Base-by-base conservation (phyloP, 2,888 invertebrate species). In the Deilephila porcellus region DNA sequence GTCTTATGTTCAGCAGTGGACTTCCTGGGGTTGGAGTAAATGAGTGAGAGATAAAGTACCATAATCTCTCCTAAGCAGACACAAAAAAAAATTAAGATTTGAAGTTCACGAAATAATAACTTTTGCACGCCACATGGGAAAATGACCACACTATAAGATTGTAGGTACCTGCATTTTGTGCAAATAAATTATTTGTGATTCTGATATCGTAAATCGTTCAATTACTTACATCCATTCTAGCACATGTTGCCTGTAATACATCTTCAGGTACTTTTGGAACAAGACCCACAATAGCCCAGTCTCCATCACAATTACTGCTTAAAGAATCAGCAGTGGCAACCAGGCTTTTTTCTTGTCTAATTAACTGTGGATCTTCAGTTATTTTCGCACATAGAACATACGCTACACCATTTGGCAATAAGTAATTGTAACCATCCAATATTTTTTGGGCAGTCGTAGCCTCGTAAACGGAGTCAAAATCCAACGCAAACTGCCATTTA, bases 401-500 rank as follows among this genome's bases (percentile, higher is more conserved):
- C 11, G 25, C 60, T 25, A 29, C 19, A 19, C 60, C 53, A 11
- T 37, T 25, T 29, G n/a, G 37, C n/a, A 71, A 19, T 11, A 60
- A 0, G 29, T 45, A 71, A 11, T 52, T 25, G n/a, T 71, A 62
- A 5, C 62, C 29, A 14, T 62, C n/a, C 62, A 71, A 52, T 14
- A 60, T 4, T 60, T 52, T 62, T 32, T 71, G 71, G n/a, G 71
- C 71, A 20, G n/a, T 62, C 14, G 52, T 29, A 11, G 71, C 71
- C 19, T 71, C 71, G 52, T 62, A 62, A n/a, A 3, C 25, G 3
- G 62, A 62, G n/a, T 71, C 29, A 34, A 71, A 71, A 62, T 71
- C 60, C 19, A 71, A 52, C 4, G 71, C 71, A 52, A 62, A 62
- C 52, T 62, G 71, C 60, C 62, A 71, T 71, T 37, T 37, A 8